Percentiles rank a stretch among this genome's conserved stretches.
Conservation (phyloP, 2,797 vertebrate species). For the Malacoctenus gilli region DNA sequence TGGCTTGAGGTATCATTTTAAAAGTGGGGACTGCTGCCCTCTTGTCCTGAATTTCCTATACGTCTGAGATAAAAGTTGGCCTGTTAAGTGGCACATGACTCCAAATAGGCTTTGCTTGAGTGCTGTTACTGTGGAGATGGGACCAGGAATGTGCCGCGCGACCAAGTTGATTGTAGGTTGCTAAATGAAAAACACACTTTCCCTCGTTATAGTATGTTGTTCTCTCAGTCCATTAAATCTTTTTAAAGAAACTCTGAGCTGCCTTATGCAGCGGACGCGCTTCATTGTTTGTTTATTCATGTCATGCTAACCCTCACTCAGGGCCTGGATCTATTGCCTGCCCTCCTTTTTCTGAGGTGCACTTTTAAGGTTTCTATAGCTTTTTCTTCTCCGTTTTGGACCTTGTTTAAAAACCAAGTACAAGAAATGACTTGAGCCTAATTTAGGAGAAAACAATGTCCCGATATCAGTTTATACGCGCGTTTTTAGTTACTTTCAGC, state of each 20-base stretch:
- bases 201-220: slow-evolving; percentile 71
- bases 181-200: slow-evolving; percentile 81
- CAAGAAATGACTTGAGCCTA: background rate
- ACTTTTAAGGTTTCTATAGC: slow-evolving; percentile 7
- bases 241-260: slow-evolving; percentile 64
- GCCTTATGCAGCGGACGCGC: slow-evolving; percentile 52
- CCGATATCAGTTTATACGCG: too few relatives aligned
- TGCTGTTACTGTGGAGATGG: slow-evolving; percentile 74
- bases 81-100: slow-evolving; percentile 75
- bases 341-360: slow-evolving; percentile 10
- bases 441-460: slow-evolving; percentile 1
- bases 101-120: slow-evolving; percentile 76
- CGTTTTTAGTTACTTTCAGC: background rate
- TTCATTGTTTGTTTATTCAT: slow-evolving; percentile 58
- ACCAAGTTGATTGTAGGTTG: slow-evolving; percentile 77
- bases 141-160: slow-evolving; percentile 74
- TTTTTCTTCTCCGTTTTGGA: background rate
- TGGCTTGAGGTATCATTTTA: slow-evolving; percentile 32
- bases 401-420: background rate
- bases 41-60: slow-evolving; percentile 47
- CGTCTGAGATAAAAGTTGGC: slow-evolving; percentile 56
- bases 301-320: slow-evolving; percentile 49
- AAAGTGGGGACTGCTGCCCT: slow-evolving; percentile 29
- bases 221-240: slow-evolving; percentile 69
- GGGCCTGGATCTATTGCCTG: slow-evolving; percentile 36